Evolutionary conservation across 2,797 vertebrate species (phyloP).

Genomic region (Gadopsis marmoratus): DNA sequence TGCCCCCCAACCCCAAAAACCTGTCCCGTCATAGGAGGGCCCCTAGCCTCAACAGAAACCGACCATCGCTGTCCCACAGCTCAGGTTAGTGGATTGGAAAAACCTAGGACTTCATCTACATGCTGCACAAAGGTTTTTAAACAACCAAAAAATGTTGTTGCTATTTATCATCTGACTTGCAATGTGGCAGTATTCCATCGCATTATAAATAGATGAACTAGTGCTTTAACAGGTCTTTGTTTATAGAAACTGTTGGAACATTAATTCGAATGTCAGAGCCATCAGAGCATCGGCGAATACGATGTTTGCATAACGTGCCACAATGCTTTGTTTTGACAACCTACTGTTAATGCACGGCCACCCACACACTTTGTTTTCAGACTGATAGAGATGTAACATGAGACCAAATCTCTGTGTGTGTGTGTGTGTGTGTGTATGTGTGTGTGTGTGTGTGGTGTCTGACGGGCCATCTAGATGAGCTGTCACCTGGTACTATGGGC

Average conservation of each 20-base stretch:
- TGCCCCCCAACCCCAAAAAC: slow-evolving; percentile 77
- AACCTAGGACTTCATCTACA: background rate
- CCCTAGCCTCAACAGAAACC: slow-evolving; percentile 83
- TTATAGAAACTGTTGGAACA: slow-evolving; percentile 46
- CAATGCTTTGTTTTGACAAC: slow-evolving; percentile 73
- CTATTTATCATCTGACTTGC: background rate
- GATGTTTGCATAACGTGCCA: slow-evolving; percentile 60
- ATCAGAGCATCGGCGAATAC: slow-evolving; percentile 49
- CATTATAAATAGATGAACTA: slow-evolving; percentile 53
- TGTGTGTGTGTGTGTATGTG: slow-evolving; percentile 18
- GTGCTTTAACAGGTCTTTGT: slow-evolving; percentile 39
- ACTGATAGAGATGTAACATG: slow-evolving; percentile 62
- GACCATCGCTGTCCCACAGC: slow-evolving; percentile 81
- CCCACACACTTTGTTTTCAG: slow-evolving; percentile 57
- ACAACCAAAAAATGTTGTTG: slow-evolving; percentile 8
- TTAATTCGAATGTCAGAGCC: slow-evolving; percentile 57
- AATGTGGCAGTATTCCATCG: slow-evolving; percentile 5
- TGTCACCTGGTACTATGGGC: slow-evolving; percentile 68
- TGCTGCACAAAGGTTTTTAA: slow-evolving; percentile 6
- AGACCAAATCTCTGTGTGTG: slow-evolving; percentile 44
- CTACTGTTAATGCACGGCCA: slow-evolving; percentile 53
- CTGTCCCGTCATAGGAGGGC: slow-evolving; percentile 80
- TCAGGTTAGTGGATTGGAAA: slow-evolving; percentile 80
- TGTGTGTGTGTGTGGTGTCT: slow-evolving; percentile 48
- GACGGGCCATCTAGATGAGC: slow-evolving; percentile 79